Evolutionary conservation across 2,113 vertebrate genomes (phyloP).

Genomic region (Rhea americana): DNA sequence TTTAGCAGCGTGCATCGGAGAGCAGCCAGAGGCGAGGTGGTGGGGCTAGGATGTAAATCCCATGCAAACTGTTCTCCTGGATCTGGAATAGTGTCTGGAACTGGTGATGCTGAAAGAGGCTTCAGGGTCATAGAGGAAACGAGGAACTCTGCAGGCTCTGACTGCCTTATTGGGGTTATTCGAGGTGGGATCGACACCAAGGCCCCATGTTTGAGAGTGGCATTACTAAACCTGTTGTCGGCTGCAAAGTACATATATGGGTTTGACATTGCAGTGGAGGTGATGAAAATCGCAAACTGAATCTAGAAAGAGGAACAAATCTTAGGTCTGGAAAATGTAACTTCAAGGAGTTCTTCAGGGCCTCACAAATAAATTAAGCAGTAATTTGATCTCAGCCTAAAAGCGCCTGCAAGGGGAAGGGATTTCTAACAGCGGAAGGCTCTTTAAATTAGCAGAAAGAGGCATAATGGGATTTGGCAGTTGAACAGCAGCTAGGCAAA

Average conservation of each 20-base stretch:
- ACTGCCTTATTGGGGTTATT: not conserved
- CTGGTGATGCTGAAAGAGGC: not conserved
- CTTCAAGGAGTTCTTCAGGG: not conserved
- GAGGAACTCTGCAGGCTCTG: not conserved
- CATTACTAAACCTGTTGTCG: not conserved
- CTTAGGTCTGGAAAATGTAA: not conserved
- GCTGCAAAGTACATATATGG: not conserved
- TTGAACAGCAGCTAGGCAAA: not conserved
- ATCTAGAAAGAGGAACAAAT: not conserved
- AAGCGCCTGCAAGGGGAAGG: not conserved
- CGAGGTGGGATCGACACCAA: not conserved
- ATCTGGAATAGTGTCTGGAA: not conserved
- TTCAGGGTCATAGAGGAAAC: not conserved
- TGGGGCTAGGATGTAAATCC: not conserved
- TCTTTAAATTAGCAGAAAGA: constrained; percentile 15
- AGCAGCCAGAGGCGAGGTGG: not conserved
- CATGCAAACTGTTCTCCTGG: not conserved
- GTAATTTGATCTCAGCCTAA: not conserved
- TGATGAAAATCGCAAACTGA: not conserved
- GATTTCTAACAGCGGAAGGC: not conserved
- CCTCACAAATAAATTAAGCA: not conserved
- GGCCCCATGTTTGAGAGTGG: accelerated
- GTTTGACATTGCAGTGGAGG: not conserved
- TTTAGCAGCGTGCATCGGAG: not conserved
- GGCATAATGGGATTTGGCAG: not conserved